Percentiles rank a stretch among this genome's conserved stretches.
Conservation (phyloP, 2,888 invertebrate species). For the Protonemura montana region DNA sequence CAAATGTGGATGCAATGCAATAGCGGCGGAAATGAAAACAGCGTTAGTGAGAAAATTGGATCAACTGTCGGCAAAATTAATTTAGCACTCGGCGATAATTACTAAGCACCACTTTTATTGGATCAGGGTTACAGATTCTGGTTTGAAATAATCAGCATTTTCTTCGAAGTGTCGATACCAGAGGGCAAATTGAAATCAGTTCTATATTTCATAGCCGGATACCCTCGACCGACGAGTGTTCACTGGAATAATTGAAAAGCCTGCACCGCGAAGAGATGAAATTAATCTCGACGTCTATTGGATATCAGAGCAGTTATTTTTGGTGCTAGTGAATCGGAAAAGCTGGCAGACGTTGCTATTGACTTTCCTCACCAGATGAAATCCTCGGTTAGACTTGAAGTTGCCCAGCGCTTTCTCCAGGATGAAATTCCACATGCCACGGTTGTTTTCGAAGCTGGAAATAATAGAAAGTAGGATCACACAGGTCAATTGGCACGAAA, state of each 20-base stretch:
- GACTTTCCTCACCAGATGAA: constrained; percentile 58
- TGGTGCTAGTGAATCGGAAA: background rate
- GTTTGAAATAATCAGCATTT: background rate
- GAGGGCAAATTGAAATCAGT: background rate
- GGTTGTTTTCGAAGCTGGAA: constrained; percentile 25
- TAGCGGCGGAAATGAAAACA: background rate
- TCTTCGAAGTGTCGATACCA: background rate
- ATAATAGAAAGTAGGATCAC: background rate
- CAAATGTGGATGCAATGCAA: background rate
- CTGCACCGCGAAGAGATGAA: background rate
- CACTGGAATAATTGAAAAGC: background rate
- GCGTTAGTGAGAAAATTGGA: background rate
- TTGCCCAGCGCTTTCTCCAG: constrained; percentile 54
- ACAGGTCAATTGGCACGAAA: background rate
- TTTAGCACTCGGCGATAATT: background rate
- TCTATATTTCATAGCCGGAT: background rate
- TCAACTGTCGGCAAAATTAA: background rate
- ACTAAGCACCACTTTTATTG: background rate
- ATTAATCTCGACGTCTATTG: background rate
- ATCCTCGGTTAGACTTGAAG: constrained; percentile 78
- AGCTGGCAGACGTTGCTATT: background rate
- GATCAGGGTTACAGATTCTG: background rate
- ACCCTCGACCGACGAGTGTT: background rate
- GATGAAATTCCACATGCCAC: constrained; percentile 21
- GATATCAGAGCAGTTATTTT: background rate